Evolutionary conservation across 1,140 invertebrate species (phyloP), one percentile per base, ranked within the genome.

Genomic region (Drosophila tani): DNA sequence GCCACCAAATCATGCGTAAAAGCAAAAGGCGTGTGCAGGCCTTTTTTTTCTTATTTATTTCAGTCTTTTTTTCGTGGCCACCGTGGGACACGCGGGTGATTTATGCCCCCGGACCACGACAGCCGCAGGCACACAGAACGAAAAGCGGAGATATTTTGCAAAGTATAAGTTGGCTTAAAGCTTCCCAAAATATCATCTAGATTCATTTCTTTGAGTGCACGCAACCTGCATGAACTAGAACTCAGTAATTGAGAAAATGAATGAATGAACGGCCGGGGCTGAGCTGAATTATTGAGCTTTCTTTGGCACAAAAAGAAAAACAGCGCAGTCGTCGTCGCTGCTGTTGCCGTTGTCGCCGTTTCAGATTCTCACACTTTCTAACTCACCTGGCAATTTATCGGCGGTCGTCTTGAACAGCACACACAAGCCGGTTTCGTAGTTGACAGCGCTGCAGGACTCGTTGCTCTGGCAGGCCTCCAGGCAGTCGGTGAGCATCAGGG

Each of bases 351-450:
- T 46, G 56, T 57, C 55, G 60, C 60, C 50, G 49, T 55, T 49
- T 59, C 45, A 77, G 62, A 87, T 87, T 87, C 85, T 90, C 85
- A 90, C 85, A 90, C 85, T 90, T 90, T 90, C 85, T 90, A 85
- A 85, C 91, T 96, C 94, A 98, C 97, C 97, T 94, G 97, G 97
- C 93, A 97, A 94, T 93, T 96, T 95, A 93, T 97, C 96, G 79
- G 97, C 97, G 91, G 97, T 97, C 32, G 97, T 97, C 92, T 96
- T 96, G 94, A 98, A 98, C 50, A 98, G 95, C 71, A 98, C 97
- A 94, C 98, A 99, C 27, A 98, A 95, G 53, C 98, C 98, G 59
- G 98, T 99, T 94, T 99, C 98, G 94, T 98, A 99, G 94, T 98
- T 99, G 93, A 98, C 96, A 71, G 97, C 96, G 91, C 96, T 95